Percentiles rank a stretch among this genome's conserved stretches.
These are phyloP conservation scores for Nephrotoma appendiculata DNA, from an alignment of 2,888 invertebrate genomes.

Conservation along the genomic window DNA sequence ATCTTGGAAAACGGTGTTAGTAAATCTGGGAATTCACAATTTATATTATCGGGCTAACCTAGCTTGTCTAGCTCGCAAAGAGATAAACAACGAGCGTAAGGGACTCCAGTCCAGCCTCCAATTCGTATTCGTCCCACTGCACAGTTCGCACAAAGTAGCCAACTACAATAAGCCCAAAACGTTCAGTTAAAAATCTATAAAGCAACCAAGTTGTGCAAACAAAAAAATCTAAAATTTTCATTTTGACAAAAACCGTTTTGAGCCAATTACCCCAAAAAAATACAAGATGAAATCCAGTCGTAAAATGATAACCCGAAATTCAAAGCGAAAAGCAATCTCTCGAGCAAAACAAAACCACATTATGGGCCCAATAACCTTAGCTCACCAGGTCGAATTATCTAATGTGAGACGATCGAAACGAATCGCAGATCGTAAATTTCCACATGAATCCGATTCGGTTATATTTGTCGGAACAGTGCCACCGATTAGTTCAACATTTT, in stretches of 20 bases:
- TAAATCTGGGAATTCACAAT: no score
- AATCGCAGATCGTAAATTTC: background rate
- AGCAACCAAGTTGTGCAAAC: background rate
- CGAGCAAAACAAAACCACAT: background rate
- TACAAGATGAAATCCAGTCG: background rate
- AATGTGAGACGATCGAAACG: background rate
- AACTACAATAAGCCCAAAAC: background rate
- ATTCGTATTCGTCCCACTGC: no score
- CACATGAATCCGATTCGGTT: background rate
- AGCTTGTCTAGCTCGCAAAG: no score
- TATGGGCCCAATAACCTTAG: background rate
- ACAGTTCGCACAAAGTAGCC: background rate
- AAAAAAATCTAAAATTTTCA: background rate
- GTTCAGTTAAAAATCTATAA: background rate
- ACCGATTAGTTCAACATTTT: background rate
- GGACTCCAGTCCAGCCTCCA: no score
- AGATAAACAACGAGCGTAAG: no score
- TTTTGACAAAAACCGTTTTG: background rate
- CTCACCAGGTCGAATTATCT: background rate
- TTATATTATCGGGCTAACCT: no score
- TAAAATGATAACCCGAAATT: background rate
- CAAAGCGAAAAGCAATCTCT: background rate
- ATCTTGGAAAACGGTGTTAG: no score
- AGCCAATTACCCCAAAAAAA: background rate
- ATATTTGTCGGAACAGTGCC: background rate